Evolutionary conservation across 2,797 vertebrate species (phyloP).

Genomic region (Macropodus opercularis): DNA sequence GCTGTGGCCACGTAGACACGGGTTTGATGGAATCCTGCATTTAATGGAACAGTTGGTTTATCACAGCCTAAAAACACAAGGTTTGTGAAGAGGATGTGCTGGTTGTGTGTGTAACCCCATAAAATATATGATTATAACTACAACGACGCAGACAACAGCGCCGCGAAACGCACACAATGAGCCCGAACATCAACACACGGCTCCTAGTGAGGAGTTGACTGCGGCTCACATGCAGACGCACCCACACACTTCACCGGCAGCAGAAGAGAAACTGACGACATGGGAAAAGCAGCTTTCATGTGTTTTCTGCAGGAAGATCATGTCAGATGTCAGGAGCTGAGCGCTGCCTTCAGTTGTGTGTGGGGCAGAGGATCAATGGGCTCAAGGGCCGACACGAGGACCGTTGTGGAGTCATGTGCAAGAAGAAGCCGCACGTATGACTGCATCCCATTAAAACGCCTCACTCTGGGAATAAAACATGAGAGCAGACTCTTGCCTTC

Average conservation of each 20-base stretch:
- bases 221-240: constrained; percentile 25
- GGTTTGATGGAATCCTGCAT: not conserved
- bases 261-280: constrained; percentile 30
- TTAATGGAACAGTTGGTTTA: not conserved
- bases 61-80: not conserved
- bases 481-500: constrained; percentile 23
- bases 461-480: constrained; percentile 57
- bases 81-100: no score
- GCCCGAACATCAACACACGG: no score
- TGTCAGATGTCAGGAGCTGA: constrained; percentile 53
- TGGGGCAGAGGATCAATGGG: constrained; percentile 13
- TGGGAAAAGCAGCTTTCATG: constrained; percentile 59
- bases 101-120: no score
- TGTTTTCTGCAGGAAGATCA: constrained; percentile 48
- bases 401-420: constrained; percentile 4
- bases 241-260: constrained; percentile 34
- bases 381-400: constrained; percentile 30
- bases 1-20: not conserved
- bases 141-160: no score
- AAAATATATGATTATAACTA: no score
- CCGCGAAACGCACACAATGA: no score
- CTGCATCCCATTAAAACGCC: constrained; percentile 29
- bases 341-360: constrained; percentile 39
- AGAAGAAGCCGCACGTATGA: constrained; percentile 29
- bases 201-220: no score